Base-by-base conservation (phyloP, 2,797 vertebrate genomes). In the Tragelaphus eurycerus region DNA sequence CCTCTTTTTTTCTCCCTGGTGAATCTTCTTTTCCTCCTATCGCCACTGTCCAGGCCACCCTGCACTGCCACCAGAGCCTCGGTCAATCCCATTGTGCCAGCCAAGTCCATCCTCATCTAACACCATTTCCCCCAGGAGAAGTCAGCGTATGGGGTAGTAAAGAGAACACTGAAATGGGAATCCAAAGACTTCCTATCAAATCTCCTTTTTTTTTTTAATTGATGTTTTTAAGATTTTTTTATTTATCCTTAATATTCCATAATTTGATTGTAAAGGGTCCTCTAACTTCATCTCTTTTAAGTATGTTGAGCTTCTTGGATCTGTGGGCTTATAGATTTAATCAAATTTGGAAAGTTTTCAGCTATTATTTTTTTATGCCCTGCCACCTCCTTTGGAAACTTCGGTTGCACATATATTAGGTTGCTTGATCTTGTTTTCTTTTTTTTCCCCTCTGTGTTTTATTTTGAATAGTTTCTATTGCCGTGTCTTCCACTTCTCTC, bases 31-130 rank as follows among this genome's bases (percentile, higher is more conserved):
- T 81, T 31, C 29, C 23, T 86, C 38, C 17, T 17, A 15, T 13
- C 55, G 15, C 27, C 6, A 11, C 14, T 38, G 54, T 46, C 7
- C 59, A 34, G n/a, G 67, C 79, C 38, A 17, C 46, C 21, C 5
- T 54, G 27, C 5, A 5, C 54, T 5, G 12, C 59, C 43, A 16
- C 9, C 1, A 13, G 48, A 48, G 17, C 64, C 21, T 15, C 27
- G 3, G 25, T 34, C n/a, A 12, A 2, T 8, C 43, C 34, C 17
- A 4, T 0, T 16, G 0, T 7, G 5, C 46, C 50, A 54, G 4
- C 43, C 55, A 16, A 13, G 10, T 43, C 59, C 3, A 0, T 31
- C 60, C 67, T 54, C 74, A 4, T 27, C 48, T 8, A 4, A 19
- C 25, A 38, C 16, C n/a, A 11, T 55, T 55, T 50, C 60, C 76